Evolutionary conservation across 2,888 invertebrate species (phyloP), one percentile per base, ranked within the genome.

Genomic region (Protonemura montana): DNA sequence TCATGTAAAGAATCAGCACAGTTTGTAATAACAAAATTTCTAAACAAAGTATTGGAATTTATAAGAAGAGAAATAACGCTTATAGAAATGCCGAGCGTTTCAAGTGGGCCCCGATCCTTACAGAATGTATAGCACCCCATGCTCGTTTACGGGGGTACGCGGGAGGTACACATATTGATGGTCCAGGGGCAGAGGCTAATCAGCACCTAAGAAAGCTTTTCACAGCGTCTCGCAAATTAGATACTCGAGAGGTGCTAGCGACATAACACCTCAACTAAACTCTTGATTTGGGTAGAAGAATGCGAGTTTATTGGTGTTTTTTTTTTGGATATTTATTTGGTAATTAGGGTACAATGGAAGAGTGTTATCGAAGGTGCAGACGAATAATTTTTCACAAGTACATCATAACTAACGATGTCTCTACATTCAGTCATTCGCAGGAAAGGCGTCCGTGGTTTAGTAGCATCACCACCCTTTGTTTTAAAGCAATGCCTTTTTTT

Each of bases 251-350:
- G 59, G 59, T 59, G 59, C 21, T 59, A 59, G 13, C 59, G 3
- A 59, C 59, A 59, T 59, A 59, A 59, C 59, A 59, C 59, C 59
- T 59, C 59, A 21, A 59, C 59, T 59, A 59, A 59, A 59, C 59
- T 59, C 59, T 59, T 59, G 59, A 59, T 59, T 59, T 59, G 59
- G 59, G 13, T 59, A 59, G 59, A 59, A 59, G 59, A 59, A 59
- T 59, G 59, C 59, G 59, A 2, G 3, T 59, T 59, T 59, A 59
- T 59, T 59, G 59, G 59, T 21, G 59, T 10, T 59, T 16, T 10
- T 59, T 59, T 59, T 59, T 59, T 59, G 3, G 59, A 59, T 59
- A 59, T 59, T 59, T 59, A 59, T 59, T 59, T 59, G 59, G 59
- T 21, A 59, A 59, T 59, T 59, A 59, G 59, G 59, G 59, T 59